phyloP scores from a whole-genome alignment of 1,140 invertebrate genomes.

The Cyclargus thomasi region DNA sequence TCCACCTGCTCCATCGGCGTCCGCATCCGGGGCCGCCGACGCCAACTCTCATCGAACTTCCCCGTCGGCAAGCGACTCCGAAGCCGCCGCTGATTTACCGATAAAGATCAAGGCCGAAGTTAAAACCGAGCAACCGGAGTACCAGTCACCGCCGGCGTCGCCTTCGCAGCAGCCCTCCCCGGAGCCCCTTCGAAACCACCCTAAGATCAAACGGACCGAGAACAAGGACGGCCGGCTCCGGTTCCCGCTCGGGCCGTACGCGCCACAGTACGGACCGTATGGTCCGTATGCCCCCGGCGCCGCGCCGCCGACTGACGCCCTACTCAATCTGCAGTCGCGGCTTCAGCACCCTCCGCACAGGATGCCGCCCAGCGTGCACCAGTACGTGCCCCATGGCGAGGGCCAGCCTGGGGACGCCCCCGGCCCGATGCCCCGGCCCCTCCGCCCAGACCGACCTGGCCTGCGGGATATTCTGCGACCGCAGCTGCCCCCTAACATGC shows the following conservation, averaged over 20 bases:
- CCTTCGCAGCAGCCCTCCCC: constrained; percentile 39
- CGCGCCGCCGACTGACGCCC: constrained; percentile 24
- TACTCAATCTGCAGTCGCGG: constrained; percentile 29
- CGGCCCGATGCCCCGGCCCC: neutral
- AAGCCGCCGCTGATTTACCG: constrained; percentile 32
- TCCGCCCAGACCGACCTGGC: constrained; percentile 20
- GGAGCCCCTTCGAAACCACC: constrained; percentile 46
- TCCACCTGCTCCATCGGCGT: constrained; percentile 11
- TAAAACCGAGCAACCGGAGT: constrained; percentile 55
- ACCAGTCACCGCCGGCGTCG: constrained; percentile 43
- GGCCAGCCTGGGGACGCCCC: neutral
- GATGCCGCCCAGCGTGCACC: constrained; percentile 39
- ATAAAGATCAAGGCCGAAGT: constrained; percentile 58
- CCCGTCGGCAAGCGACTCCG: constrained; percentile 20
- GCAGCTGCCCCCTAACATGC: constrained; percentile 5
- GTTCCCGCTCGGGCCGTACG: constrained; percentile 64
- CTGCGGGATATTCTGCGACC: constrained; percentile 21
- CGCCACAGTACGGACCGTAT: constrained; percentile 66
- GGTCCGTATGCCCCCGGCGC: constrained; percentile 56
- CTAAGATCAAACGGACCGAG: constrained; percentile 65
- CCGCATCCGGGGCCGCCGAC: constrained; percentile 14
- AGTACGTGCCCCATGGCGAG: constrained; percentile 5
- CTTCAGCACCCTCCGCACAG: constrained; percentile 31
- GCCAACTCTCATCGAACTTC: constrained; percentile 16
- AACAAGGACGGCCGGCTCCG: constrained; percentile 53